Evolutionary conservation across 2,113 vertebrate species (phyloP).

Genomic region (Campylorhamphus procurvoides): DNA sequence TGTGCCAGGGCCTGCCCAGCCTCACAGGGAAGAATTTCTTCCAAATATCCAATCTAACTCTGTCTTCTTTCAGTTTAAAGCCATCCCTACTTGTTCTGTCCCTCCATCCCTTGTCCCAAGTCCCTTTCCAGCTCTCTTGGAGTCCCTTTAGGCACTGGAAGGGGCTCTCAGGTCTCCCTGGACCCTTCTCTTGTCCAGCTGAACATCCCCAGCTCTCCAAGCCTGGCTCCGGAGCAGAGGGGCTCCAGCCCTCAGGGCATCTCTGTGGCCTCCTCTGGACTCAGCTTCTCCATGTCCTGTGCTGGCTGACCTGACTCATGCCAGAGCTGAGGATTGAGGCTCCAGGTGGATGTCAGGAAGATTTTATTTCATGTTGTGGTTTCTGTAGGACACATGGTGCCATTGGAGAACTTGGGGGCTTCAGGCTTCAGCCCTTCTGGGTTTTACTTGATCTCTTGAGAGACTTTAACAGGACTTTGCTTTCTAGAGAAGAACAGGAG

Average conservation of each 20-base stretch:
- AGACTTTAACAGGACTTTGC: not conserved
- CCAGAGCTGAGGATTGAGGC: rapidly evolving
- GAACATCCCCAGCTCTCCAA: not conserved
- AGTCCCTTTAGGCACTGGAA: rapidly evolving
- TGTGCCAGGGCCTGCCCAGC: rapidly evolving
- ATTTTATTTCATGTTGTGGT: not conserved
- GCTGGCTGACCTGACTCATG: not conserved
- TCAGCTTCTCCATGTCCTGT: not conserved
- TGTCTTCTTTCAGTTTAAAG: not conserved
- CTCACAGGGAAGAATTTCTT: not conserved
- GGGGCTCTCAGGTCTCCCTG: not conserved
- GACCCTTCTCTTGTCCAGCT: not conserved
- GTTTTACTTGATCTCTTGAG: not conserved
- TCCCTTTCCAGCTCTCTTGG: not conserved
- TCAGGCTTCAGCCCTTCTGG: not conserved
- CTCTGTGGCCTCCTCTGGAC: rapidly evolving
- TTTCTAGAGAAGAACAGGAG: not conserved
- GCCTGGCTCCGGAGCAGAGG: not conserved
- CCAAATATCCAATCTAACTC: too few relatives aligned
- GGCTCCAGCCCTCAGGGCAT: not conserved
- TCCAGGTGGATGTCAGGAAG: not conserved
- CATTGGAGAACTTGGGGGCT: not conserved
- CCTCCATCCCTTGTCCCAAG: rapidly evolving
- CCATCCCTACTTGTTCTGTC: not conserved
- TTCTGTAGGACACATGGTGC: not conserved